Conservation (phyloP, 1,140 invertebrate genomes). For the Philopotamus ludificatus region DNA sequence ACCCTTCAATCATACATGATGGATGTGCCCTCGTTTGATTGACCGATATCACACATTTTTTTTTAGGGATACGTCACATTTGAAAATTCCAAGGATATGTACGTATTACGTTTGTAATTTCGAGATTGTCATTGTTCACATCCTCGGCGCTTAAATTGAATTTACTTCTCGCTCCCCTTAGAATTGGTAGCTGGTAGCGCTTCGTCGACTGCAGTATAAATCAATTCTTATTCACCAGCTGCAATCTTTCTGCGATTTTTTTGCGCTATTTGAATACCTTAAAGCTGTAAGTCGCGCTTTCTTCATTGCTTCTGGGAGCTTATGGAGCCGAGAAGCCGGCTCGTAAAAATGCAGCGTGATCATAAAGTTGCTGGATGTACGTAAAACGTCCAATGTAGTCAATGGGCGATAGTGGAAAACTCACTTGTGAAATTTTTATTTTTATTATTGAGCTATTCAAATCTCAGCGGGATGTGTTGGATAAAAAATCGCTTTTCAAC, state of each 20-base stretch:
- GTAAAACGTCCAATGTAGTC: too few relatives aligned
- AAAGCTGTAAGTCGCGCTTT: neutral
- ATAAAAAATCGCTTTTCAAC: too few relatives aligned
- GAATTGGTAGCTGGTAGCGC: neutral
- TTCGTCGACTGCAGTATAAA: neutral
- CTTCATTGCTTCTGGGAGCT: conserved; percentile 19
- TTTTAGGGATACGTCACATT: too few relatives aligned
- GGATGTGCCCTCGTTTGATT: too few relatives aligned
- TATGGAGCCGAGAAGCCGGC: neutral
- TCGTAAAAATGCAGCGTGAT: conserved; percentile 21
- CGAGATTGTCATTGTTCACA: neutral
- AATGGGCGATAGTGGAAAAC: too few relatives aligned
- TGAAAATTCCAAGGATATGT: too few relatives aligned
- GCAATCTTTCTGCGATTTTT: neutral
- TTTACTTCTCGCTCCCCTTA: neutral
- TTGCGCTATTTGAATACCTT: neutral
- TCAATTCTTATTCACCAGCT: neutral
- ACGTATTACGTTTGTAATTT: neutral
- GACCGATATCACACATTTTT: too few relatives aligned
- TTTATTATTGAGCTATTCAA: too few relatives aligned
- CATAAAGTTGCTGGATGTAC: conserved; percentile 20
- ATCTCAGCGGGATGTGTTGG: too few relatives aligned
- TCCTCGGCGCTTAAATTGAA: neutral
- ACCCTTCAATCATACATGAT: too few relatives aligned
- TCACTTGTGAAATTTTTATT: too few relatives aligned